These are phyloP conservation scores for Rhodophaea formosa DNA, from an alignment of 2,888 invertebrate species.

Conservation along the genomic window DNA sequence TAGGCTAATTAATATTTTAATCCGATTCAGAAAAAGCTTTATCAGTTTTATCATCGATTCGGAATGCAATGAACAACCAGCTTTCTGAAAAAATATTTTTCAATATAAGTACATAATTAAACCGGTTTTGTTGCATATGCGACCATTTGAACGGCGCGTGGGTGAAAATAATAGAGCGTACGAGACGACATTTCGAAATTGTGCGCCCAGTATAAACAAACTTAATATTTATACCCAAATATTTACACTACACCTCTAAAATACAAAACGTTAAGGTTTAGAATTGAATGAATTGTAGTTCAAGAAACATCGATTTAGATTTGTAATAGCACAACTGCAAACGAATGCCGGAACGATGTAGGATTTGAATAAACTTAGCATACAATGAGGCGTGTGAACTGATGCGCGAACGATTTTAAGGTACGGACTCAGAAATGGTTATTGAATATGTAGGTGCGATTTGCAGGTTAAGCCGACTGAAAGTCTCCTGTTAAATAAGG, in stretches of 20 bases:
- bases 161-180: conserved; percentile 65
- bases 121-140: conserved; percentile 42
- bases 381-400: conserved; percentile 30
- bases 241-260: conserved; percentile 20
- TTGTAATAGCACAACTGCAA: conserved; percentile 17
- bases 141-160: conserved; percentile 60
- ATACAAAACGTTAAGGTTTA: conserved; percentile 17
- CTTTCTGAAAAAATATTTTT: conserved; percentile 23
- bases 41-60: background rate
- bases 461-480: conserved; percentile 6
- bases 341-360: conserved; percentile 21
- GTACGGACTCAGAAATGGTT: conserved; percentile 24
- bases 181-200: conserved; percentile 68
- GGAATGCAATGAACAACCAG: background rate
- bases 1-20: background rate
- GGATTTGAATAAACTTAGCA: conserved; percentile 33
- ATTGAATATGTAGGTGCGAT: conserved; percentile 14
- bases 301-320: conserved; percentile 13
- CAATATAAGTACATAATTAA: conserved; percentile 28
- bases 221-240: conserved; percentile 9
- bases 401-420: conserved; percentile 22
- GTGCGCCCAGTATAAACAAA: conserved; percentile 32
- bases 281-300: conserved; percentile 15
- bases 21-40: conserved; percentile 5
- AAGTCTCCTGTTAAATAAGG: background rate